Evolutionary conservation across 2,888 invertebrate species (phyloP), one percentile per base, ranked within the genome.

Genomic region (Teinopalpus imperialis): DNA sequence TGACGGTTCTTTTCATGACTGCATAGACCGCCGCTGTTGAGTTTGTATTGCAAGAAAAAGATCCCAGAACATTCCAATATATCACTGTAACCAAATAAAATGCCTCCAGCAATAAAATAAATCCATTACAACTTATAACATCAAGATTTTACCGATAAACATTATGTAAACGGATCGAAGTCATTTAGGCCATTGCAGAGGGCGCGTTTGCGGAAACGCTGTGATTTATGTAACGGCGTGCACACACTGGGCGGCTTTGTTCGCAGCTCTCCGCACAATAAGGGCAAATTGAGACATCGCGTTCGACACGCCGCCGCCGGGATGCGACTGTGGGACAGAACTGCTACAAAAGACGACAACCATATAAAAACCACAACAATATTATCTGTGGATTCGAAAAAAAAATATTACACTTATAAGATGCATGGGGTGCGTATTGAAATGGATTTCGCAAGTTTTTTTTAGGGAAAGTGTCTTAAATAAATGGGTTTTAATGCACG

Each of bases 271-370:
- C 49, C 64, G 64, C 69, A 86, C 85, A 86, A 85, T 86, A 60
- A 63, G 51, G 51, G 62, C 71, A 85, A 85, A 86, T 85, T 85
- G 85, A 83, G 79, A 80, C 68, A 74, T 83, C 73, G 61, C 70
- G 76, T 81, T 81, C 69, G 78, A 62, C 63, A 81, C 76, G 79
- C 80, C 72, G 21, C 46, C 39, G 39, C 35, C 24, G 46, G 12
- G 35, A 39, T 14, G 35, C n/a, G 18, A 26, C 16, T 35, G 16
- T 27, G 42, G 31, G 32, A 43, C 35, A 12, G 10, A 6, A 14
- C 7, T 18, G 5, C 10, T 2, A 32, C 41, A 46, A 35, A 12
- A 30, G 14, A 23, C 7, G 16, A 12, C 20, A 10, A 10, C n/a
- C n/a, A 2, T 21, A 27, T 16, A 21, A 21, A 16, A 29, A 31